phyloP scores from a whole-genome alignment of 2,888 invertebrate species.

The Lasioglossum malachurum region DNA sequence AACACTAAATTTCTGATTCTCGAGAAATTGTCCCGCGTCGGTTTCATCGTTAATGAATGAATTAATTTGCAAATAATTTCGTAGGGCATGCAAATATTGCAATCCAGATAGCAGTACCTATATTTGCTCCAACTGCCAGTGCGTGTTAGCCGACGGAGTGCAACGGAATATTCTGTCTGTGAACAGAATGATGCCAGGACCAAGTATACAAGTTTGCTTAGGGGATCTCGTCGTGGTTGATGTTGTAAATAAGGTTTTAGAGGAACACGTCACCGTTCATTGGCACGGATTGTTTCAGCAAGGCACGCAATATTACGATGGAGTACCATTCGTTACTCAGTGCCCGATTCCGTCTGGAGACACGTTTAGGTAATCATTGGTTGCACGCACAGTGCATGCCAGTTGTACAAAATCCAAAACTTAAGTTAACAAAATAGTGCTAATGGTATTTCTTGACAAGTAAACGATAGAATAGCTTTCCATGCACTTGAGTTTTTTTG shows the following conservation, averaged over 20 bases:
- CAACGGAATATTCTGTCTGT: constrained; percentile 59
- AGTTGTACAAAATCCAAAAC: background rate
- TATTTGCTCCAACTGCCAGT: constrained; percentile 66
- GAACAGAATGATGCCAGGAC: constrained; percentile 73
- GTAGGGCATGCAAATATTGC: constrained; percentile 68
- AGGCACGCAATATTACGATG: constrained; percentile 94
- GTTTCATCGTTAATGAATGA: no score
- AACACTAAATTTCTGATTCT: background rate
- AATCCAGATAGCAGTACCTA: constrained; percentile 57
- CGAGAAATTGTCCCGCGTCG: no score
- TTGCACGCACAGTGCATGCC: background rate
- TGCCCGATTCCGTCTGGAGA: constrained; percentile 94
- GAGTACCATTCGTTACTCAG: constrained; percentile 94
- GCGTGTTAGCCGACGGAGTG: constrained; percentile 67
- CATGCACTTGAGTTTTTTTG: no score
- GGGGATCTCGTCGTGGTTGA: constrained; percentile 94
- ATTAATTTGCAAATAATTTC: background rate
- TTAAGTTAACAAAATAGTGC: background rate
- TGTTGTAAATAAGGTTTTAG: constrained; percentile 93
- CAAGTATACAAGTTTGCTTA: constrained; percentile 91
- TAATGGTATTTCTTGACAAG: background rate
- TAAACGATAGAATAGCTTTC: background rate
- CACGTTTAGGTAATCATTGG: constrained; percentile 88
- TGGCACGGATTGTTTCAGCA: constrained; percentile 96
- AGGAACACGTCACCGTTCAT: constrained; percentile 94